Evolutionary conservation across 2,113 vertebrate species (phyloP).

Genomic region (Pongo abelii): DNA sequence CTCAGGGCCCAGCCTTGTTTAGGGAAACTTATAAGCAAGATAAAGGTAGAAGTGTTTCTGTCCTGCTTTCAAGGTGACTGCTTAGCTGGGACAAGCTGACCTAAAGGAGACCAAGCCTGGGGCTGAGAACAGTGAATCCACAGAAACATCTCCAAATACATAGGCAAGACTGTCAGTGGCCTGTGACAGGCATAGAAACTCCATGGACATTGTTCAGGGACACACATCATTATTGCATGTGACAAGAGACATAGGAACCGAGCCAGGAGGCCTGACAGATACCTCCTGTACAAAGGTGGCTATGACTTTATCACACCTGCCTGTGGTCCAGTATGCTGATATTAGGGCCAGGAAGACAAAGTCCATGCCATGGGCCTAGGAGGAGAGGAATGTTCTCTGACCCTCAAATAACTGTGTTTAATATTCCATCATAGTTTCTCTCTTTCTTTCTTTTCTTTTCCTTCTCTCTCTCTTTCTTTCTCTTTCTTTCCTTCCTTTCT

Average conservation of each 20-base stretch:
- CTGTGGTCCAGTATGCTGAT: neutral
- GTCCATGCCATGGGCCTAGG: rapidly evolving
- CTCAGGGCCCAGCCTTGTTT: neutral
- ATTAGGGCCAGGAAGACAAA: neutral
- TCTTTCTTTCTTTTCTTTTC: too few species aligned
- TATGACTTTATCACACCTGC: constrained; percentile 32
- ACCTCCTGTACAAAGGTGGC: neutral
- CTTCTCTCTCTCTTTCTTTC: too few species aligned
- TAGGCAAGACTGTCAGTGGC: rapidly evolving
- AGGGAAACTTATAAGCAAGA: neutral
- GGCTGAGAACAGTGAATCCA: neutral
- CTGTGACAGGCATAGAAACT: neutral
- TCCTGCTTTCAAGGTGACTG: neutral
- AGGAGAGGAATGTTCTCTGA: neutral
- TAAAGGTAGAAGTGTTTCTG: neutral
- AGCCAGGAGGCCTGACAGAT: rapidly evolving
- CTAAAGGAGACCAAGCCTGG: too few species aligned
- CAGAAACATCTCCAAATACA: neutral
- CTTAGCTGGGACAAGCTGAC: neutral
- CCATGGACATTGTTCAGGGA: too few species aligned
- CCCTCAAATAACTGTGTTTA: too few species aligned
- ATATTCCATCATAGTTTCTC: too few species aligned
- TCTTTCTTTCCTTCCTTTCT: too few species aligned
- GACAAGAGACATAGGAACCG: neutral
- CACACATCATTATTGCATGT: neutral